Conservation (phyloP, 2,888 invertebrate species). For the Neoascia interrupta region DNA sequence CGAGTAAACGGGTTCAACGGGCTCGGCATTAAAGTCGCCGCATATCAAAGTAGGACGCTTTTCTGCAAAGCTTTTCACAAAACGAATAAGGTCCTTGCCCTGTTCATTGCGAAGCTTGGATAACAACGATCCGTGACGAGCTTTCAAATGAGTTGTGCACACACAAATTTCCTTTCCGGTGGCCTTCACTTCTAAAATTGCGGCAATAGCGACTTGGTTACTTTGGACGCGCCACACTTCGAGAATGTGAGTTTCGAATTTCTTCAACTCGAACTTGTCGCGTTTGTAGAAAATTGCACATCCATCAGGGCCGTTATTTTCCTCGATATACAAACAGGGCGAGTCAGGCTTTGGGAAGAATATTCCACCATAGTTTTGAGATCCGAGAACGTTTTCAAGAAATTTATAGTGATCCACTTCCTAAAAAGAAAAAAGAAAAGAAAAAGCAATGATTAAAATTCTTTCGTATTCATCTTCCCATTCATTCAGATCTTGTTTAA, state of each 20-base stretch:
- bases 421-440: slow-evolving; percentile 75
- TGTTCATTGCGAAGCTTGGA: slow-evolving; percentile 86
- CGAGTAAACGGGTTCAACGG: slow-evolving; percentile 85
- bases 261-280: slow-evolving; percentile 83
- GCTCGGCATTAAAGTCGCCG: slow-evolving; percentile 90
- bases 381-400: slow-evolving; percentile 82
- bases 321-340: slow-evolving; percentile 86
- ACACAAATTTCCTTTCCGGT: slow-evolving; percentile 84
- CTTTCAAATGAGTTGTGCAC: slow-evolving; percentile 88
- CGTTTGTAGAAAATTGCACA: slow-evolving; percentile 87
- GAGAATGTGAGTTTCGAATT: slow-evolving; percentile 82
- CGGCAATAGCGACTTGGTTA: slow-evolving; percentile 85
- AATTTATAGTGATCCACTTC: slow-evolving; percentile 89
- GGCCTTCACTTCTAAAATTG: slow-evolving; percentile 81
- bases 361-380: slow-evolving; percentile 85
- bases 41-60: slow-evolving; percentile 84
- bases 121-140: slow-evolving; percentile 84
- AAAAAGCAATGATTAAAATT: neutral
- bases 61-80: slow-evolving; percentile 80
- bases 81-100: slow-evolving; percentile 84
- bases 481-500: too few relatives aligned
- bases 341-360: slow-evolving; percentile 89
- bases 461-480: too few relatives aligned
- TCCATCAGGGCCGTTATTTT: slow-evolving; percentile 89
- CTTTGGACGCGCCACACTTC: slow-evolving; percentile 88